Evolutionary conservation across 2,888 invertebrate species (phyloP), one percentile per base, ranked within the genome.

Genomic region (Dichetophora obliterata): DNA sequence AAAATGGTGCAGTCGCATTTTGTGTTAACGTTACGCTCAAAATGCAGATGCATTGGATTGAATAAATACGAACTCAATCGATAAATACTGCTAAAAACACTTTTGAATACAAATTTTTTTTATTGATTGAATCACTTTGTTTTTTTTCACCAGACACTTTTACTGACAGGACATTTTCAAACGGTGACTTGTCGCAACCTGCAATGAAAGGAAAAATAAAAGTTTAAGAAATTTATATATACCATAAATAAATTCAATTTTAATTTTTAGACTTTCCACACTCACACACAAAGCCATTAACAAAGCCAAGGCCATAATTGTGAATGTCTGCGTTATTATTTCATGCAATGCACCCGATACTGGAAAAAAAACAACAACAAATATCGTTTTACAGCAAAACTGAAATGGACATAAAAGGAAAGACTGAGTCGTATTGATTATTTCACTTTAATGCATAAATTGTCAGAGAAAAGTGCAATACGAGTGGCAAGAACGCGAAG

Each of bases 1-100:
- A 97, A 91, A 88, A 98, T 95, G 84, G 96, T 95, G 91, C 97
- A 98, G 91, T 98, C 98, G 91, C 97, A 97, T 91, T 96, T 95
- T 84, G 97, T 96, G 89, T 96, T 97, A 84, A 94, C 93, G 89
- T 95, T 96, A 87, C 95, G 94, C 90, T 98, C 98, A 90, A 98
- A 97, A 91, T 98, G 96, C 87, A 98, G 93, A 93, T 98, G 97
- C 98, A 98, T 98, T 89, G 89, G 73, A 65, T 16, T 73, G 11
- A 31, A 19, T 73, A 61, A 57, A 22, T n/a, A 34, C 27, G 3
- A 31, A n/a, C 34, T 1, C 9, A 5, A n/a, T 63, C 27, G 27
- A 31, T 16, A 0, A 11, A 43, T 34, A 31, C 63, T 16, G 63
- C 31, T 24, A 31, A 59, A 22, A 59, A 9, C 27, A 27, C 57